These are phyloP conservation scores for Bambusicola thoracicus DNA, from an alignment of 2,113 vertebrate genomes.

Conservation along the genomic window DNA sequence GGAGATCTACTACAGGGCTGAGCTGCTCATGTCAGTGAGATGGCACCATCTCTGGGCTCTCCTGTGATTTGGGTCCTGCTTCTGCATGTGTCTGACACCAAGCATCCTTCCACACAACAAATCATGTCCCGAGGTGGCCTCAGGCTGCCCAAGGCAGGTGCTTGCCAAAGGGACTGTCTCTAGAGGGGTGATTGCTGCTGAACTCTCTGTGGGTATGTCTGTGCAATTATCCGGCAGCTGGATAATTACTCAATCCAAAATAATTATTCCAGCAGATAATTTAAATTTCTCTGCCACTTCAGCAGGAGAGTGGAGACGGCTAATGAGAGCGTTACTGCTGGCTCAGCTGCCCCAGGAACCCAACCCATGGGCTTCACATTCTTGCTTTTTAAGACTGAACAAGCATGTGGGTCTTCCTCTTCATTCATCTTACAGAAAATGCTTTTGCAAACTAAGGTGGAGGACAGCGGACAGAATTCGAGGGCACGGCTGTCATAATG, in stretches of 20 bases:
- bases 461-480: rapidly evolving
- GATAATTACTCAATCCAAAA: not conserved
- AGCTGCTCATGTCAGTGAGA: not conserved
- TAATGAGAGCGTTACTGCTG: not conserved
- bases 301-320: not conserved
- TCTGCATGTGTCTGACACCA: rapidly evolving
- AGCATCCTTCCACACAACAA: not conserved
- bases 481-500: not conserved
- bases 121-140: constrained; percentile 5
- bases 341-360: not conserved
- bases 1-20: not conserved
- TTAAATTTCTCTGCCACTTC: constrained; percentile 12
- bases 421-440: not conserved
- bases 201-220: not conserved
- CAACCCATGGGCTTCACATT: not conserved
- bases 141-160: not conserved
- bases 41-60: not conserved
- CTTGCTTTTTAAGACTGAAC: not conserved
- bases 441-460: not conserved
- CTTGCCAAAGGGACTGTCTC: constrained; percentile 16
- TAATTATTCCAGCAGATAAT: constrained; percentile 7
- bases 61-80: not conserved
- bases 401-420: not conserved
- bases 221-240: constrained; percentile 12
- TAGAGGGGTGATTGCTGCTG: not conserved